Base-by-base conservation (phyloP, 30 jellyfish, hydroid and myxozoan genomes). In the Cassiopea andromeda region DNA sequence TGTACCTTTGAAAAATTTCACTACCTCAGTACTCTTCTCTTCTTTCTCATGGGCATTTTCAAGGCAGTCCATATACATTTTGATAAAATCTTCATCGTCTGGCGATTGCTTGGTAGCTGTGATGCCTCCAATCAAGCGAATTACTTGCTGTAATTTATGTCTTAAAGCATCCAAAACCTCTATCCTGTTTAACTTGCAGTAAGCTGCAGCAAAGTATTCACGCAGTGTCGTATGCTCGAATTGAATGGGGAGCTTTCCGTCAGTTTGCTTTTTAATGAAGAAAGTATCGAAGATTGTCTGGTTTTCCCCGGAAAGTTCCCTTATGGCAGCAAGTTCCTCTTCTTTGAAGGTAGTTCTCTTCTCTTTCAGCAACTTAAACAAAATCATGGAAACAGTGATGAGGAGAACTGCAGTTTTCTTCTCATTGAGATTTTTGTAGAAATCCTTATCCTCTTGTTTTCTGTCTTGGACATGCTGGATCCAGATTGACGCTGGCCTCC, bases 91-190 rank as follows among this genome's bases (percentile, higher is more conserved):
- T 3, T 72, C 81, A 3, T 72, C 81, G 14, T 72, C 60, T 14
- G 69, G 16, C 60, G 7, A 38, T 72, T 27, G 1, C 7, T 38
- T 38, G 58, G 81, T 57, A 0, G 81, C 48, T 4, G 73, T 64
- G 54, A 72, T 0, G 18, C 81, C 81, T 72, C 81, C 81, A 72
- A 72, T 72, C 10, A 72, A 72, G 3, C 81, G 50, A 5, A 18
- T 18, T 3, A 72, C 81, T 27, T 72, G 58, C 1, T 72, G 0
- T 57, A 15, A 1, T 46, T 19, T 57, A 5, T 8, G 0, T 57
- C 27, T 72, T 19, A 72, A 72, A 9, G 27, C 7, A 13, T 72
- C 81, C 44, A 13, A 5, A 15, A 72, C 27, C 19, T 27, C 54
- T 44, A 72, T 3, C 27, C 44, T 19, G n/a, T 19, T 72, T 12